phyloP scores from a whole-genome alignment of 2,797 vertebrate genomes.

The Spea hammondii region DNA sequence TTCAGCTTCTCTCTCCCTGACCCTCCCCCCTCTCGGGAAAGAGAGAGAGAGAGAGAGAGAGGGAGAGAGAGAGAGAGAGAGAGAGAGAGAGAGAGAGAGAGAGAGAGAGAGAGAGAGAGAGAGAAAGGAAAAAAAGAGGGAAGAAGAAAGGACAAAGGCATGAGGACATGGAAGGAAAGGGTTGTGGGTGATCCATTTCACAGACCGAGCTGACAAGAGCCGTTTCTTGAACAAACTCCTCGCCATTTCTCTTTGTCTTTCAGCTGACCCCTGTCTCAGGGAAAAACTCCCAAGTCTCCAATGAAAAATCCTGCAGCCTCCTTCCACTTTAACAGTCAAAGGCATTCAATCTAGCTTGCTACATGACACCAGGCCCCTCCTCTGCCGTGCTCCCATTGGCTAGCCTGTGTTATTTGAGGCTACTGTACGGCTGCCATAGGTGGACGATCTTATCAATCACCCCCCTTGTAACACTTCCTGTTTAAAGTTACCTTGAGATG shows the following conservation, averaged over 20 bases:
- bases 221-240: conserved; percentile 60
- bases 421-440: conserved; percentile 69
- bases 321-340: conserved; percentile 95
- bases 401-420: conserved; percentile 65
- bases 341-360: conserved; percentile 95
- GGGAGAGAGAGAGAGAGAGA: background rate
- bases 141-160: conserved; percentile 64
- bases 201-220: conserved; percentile 55
- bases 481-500: conserved; percentile 99
- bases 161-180: conserved; percentile 63
- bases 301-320: conserved; percentile 79
- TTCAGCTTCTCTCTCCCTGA: conserved; percentile 53
- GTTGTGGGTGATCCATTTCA: conserved; percentile 62
- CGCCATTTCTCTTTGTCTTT: conserved; percentile 86
- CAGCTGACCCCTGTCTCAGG: conserved; percentile 85
- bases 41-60: background rate
- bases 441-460: conserved; percentile 65
- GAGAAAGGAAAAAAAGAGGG: conserved; percentile 50
- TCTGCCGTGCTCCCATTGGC: conserved; percentile 63
- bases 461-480: conserved; percentile 86
- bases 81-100: conserved; percentile 19
- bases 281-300: conserved; percentile 79
- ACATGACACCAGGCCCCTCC: conserved; percentile 75
- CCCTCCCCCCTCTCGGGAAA: conserved; percentile 58
- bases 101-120: background rate